A percentile compares a stretch with the other conserved stretches of the same genome.
Evolutionary conservation across 2,797 vertebrate species (phyloP).

Genomic region (Pangasius larnaudii): DNA sequence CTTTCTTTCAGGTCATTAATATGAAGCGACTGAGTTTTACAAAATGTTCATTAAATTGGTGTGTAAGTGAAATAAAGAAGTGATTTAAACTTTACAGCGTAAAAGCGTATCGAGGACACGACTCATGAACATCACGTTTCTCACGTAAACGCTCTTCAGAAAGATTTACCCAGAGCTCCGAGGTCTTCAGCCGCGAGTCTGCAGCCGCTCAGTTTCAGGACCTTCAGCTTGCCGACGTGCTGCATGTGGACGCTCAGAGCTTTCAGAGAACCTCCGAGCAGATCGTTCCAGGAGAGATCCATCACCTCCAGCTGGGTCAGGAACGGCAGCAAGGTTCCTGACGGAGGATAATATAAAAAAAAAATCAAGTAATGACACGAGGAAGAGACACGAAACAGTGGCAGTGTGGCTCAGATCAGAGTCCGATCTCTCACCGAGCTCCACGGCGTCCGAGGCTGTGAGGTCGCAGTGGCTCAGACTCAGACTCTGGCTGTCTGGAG

Average conservation of each 20-base stretch:
- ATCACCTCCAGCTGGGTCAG: constrained; percentile 83
- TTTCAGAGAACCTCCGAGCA: constrained; percentile 79
- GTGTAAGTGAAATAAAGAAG: background rate
- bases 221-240: constrained; percentile 73
- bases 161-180: constrained; percentile 71
- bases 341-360: background rate
- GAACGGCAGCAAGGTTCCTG: constrained; percentile 77
- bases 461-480: constrained; percentile 81
- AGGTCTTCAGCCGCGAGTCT: constrained; percentile 80
- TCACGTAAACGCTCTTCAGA: background rate
- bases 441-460: constrained; percentile 75
- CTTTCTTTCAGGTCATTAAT: background rate
- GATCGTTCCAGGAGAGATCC: constrained; percentile 88
- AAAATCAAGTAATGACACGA: background rate
- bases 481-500: constrained; percentile 69
- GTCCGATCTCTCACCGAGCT: constrained; percentile 75
- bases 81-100: background rate
- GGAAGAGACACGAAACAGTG: background rate
- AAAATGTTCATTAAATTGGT: background rate
- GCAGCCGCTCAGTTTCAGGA: constrained; percentile 82
- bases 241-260: constrained; percentile 78
- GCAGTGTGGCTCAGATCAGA: background rate
- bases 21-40: background rate
- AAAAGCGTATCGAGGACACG: background rate
- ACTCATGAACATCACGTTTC: background rate